A percentile compares a stretch with the other conserved stretches of the same genome.
Conservation (phyloP, 2,888 invertebrate genomes). For the Pardosa pseudoannulata region DNA sequence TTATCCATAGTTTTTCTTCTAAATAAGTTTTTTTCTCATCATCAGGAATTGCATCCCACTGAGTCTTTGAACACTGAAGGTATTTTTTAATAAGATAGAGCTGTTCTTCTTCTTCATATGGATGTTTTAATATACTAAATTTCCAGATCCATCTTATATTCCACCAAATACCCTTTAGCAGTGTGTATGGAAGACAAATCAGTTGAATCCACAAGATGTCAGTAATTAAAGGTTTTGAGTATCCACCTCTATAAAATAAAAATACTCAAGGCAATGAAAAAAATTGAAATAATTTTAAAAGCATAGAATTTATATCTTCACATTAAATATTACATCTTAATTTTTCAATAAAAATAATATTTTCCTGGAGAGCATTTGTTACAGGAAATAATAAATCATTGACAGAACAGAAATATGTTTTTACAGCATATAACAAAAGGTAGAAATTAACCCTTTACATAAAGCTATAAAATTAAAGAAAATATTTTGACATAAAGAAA, state of each 20-base stretch:
- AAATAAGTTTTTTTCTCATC: slow-evolving; percentile 85
- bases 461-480: no score
- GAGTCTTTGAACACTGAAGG: slow-evolving; percentile 80
- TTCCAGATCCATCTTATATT: slow-evolving; percentile 88
- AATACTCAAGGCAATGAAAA: no score
- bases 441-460: no score
- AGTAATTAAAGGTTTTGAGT: slow-evolving; percentile 87
- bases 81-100: slow-evolving; percentile 88
- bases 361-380: no score
- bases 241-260: slow-evolving; percentile 85
- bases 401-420: no score
- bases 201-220: slow-evolving; percentile 92
- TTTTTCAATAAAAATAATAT: no score
- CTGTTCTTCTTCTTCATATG: slow-evolving; percentile 90
- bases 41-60: slow-evolving; percentile 84
- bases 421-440: no score
- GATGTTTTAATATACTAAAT: slow-evolving; percentile 85
- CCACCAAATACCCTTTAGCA: slow-evolving; percentile 81
- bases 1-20: slow-evolving; percentile 87
- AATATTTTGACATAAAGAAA: no score
- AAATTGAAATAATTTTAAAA: no score
- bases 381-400: not conserved
- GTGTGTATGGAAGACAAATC: slow-evolving; percentile 86
- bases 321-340: no score
- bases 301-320: no score